Base-by-base conservation (phyloP, 2,888 invertebrate genomes). In the Electrophaes corylata region DNA sequence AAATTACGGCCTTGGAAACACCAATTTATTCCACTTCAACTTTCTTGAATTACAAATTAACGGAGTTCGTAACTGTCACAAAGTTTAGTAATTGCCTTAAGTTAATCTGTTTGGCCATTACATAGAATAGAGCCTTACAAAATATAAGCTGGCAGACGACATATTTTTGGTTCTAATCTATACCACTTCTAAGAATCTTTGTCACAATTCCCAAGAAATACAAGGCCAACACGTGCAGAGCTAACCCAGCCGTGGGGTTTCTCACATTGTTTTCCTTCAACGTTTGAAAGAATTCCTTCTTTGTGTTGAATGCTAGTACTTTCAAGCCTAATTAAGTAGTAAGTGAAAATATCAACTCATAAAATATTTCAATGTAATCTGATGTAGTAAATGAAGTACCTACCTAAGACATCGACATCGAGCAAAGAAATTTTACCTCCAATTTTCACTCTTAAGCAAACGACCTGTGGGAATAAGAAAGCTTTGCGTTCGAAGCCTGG, bases 1-100 rank as follows among this genome's bases (percentile, higher is more conserved):
- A 10, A 8, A 14, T 0, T 1, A n/a, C 0, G n/a, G 33, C 20
- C 47, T 19, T 43, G 10, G 57, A 46, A 49, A 23, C 37, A 29
- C 16, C 49, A 56, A 45, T 57, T 60, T 41, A 41, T 61, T 57
- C 57, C 53, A 47, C 57, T 40, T 49, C 45, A 61, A 61, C 52
- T 61, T 52, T 50, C 57, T 53, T 47, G 37, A 45, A 61, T 61
- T 50, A 61, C 52, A 57, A 57, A 49, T 57, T 52, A 49, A 49
- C 29, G 40, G 41, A 56, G 49, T 57, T 55, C 39, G 45, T 57
- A 53, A 57, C 54, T 29, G 54, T 52, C 51, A 48, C 41, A 29
- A 58, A 57, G 37, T 60, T 52, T 43, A 26, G n/a, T 37, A 52
- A 56, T 56, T 47, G 60, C 51, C 51, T 39, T 18, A 52, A 54